Evolutionary conservation across 23 tunicate species (phyloP), one percentile per base, ranked within the genome.

Genomic region (Styela plicata): DNA sequence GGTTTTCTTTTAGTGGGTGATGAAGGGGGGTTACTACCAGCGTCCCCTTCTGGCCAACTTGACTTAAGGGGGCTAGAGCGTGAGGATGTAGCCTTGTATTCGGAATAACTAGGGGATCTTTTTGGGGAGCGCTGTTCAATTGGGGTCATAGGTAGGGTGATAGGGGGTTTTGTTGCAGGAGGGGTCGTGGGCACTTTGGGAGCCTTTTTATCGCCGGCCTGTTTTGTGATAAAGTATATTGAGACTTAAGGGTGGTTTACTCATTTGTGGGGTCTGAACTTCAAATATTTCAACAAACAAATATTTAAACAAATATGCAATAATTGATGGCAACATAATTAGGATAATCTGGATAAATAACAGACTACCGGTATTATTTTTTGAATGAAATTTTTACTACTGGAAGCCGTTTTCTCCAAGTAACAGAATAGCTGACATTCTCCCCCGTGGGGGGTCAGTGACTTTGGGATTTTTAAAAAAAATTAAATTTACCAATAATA

Each of bases 71-170:
- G 80, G 31, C 17, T 31, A 3, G 64, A 75, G 3, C 80, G 80
- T 13, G 64, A 23, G 24, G n/a, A 36, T 36, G 80, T 24, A 27
- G 80, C 34, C 29, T 30, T n/a, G 37, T 33, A 33, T 7, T 71
- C 77, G 36, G 61, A 34, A 69, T 26, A 21, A 75, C 80, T 36
- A 37, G 80, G 32, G 21, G 30, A 52, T 22, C 31, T 37, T 52
- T 52, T 34, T 2, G 80, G 31, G 7, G 33, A 67, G 33, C 57
- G 7, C 70, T 32, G 68, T 31, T 83, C 70, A 24, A 63, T 3
- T 64, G 81, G 52, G 70, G 85, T 23, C 80, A 88, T 27, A 5
- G 77, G 77, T 2, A 34, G 75, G 78, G 87, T 87, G 79, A 31
- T 82, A 37, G 30, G 80, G 69, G 80, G 86, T 64, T 74, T 63